Evolutionary conservation across 1,140 invertebrate genomes (phyloP), one percentile per base, ranked within the genome.

Genomic region (Phthorimaea operculella): DNA sequence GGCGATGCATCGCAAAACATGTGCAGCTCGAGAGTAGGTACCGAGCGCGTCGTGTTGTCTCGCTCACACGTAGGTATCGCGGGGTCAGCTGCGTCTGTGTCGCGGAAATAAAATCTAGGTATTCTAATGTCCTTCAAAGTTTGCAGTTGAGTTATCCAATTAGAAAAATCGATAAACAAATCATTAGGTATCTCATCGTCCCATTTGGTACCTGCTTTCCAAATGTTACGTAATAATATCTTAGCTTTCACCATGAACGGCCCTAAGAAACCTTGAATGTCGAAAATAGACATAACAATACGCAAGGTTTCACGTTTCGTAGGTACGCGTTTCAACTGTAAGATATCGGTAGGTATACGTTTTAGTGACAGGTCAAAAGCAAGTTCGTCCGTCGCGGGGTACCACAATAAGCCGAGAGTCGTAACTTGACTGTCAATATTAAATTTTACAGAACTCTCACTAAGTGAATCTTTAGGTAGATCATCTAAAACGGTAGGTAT

Each of bases 361-460:
- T 15, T 17, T 2, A 58, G n/a, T 4, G 36, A 12, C 1, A 52
- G 8, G 33, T 58, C 51, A 39, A 58, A 58, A 4, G 11, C n/a
- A 2, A 58, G 45, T 15, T 14, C 42, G 44, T 58, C 56, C 1
- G 39, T 21, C n/a, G 17, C 0, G 10, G 56, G 51, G 2, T 39
- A 33, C 56, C 56, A 58, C 11, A 58, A 18, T 3, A 58, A n/a
- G n/a, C 56, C 56, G 5, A 58, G 33, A 4, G 36, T 39, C 21
- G 21, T 28, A 28, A 28, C 21, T 28, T 28, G 21, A 28, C 21
- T 28, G 21, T 28, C 36, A 39, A 39, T 39, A 12, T 39, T 39
- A n/a, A 39, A 39, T 39, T n/a, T 39, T 4, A 39, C 36, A 12
- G 36, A 2, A 9, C 10, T 39, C 36, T 39, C 36, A n/a, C 36